These are phyloP conservation scores for Pteruthius melanotis DNA, from an alignment of 2,113 vertebrate species.

Conservation along the genomic window DNA sequence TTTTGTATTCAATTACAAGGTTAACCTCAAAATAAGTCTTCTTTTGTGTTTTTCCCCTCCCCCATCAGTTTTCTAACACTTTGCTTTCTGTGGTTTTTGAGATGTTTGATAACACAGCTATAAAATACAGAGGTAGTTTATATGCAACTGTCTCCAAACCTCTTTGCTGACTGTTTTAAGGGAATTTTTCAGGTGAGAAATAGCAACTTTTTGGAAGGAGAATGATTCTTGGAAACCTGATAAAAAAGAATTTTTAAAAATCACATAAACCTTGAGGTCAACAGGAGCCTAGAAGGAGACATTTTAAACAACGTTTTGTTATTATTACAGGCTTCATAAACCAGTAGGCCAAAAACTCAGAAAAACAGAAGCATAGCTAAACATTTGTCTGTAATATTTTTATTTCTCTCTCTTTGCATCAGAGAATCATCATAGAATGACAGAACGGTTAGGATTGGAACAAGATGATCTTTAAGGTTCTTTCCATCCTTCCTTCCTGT, in stretches of 20 bases:
- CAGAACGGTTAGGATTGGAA: not conserved
- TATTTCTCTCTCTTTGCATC: not conserved
- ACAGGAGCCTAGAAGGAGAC: not conserved
- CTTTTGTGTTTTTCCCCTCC: not conserved
- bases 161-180: not conserved
- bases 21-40: not conserved
- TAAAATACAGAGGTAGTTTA: not conserved
- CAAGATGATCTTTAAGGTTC: not conserved
- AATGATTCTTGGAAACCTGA: not conserved
- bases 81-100: not conserved
- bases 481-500: not conserved
- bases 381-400: not conserved
- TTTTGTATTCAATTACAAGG: not conserved
- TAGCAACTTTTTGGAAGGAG: not conserved
- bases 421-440: not conserved
- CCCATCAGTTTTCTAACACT: not conserved
- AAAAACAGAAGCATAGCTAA: not conserved
- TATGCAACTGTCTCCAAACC: not conserved
- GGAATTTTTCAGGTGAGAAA: not conserved
- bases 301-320: not conserved
- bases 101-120: not conserved
- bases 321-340: not conserved
- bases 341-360: not conserved
- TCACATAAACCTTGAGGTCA: not conserved
- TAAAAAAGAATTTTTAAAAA: not conserved